Conservation (phyloP, 2,888 invertebrate genomes). For the Eristalis arbustorum region DNA sequence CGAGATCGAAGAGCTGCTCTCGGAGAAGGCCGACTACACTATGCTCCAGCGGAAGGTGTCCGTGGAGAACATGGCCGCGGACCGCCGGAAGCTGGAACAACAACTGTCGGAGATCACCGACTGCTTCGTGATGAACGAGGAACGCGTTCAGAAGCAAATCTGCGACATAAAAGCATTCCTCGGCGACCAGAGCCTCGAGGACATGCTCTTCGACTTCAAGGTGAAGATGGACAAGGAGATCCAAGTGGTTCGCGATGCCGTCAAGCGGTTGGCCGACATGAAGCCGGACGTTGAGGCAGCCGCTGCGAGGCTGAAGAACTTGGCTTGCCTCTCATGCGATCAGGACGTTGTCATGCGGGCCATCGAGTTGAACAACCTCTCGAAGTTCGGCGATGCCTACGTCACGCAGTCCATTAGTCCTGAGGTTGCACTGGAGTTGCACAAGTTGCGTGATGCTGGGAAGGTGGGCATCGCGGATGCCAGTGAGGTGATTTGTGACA, state of each 20-base stretch:
- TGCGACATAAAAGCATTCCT: constrained; percentile 85
- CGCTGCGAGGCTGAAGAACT: constrained; percentile 86
- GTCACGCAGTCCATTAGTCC: constrained; percentile 85
- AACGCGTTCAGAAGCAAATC: constrained; percentile 81
- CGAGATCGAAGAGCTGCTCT: constrained; percentile 86
- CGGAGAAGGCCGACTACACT: constrained; percentile 87
- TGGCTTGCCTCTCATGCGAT: constrained; percentile 89
- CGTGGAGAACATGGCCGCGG: constrained; percentile 86
- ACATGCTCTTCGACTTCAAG: constrained; percentile 85
- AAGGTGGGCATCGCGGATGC: constrained; percentile 71
- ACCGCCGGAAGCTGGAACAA: constrained; percentile 75
- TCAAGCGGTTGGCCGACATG: constrained; percentile 75
- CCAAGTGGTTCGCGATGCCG: constrained; percentile 73
- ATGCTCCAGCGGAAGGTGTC: constrained; percentile 87
- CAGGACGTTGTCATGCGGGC: constrained; percentile 87
- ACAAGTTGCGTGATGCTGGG: constrained; percentile 79
- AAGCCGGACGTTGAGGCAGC: constrained; percentile 83
- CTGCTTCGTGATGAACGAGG: constrained; percentile 74
- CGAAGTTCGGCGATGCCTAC: constrained; percentile 82
- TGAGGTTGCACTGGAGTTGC: constrained; percentile 87
- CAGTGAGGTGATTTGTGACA: background rate
- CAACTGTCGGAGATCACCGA: constrained; percentile 74
- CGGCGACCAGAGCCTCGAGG: constrained; percentile 83
- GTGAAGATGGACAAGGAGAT: constrained; percentile 83
- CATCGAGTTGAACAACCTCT: constrained; percentile 81